These are phyloP conservation scores for Corella eumyota DNA, from an alignment of 23 tunicate genomes.

Conservation along the genomic window DNA sequence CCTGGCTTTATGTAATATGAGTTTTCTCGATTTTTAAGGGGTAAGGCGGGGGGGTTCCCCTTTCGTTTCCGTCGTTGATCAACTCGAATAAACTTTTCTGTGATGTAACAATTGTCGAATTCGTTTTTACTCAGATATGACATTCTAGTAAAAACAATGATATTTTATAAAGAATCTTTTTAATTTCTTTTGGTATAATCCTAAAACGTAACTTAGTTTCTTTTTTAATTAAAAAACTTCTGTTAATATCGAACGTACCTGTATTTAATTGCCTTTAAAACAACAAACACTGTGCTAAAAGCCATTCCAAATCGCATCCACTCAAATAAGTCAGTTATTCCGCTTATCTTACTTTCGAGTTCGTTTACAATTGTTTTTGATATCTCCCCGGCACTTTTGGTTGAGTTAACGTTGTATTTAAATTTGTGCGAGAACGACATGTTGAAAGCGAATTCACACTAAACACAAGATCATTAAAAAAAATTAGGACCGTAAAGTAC, in stretches of 20 bases:
- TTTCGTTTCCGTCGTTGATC: slow-evolving; percentile 26
- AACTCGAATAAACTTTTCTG: slow-evolving; percentile 37
- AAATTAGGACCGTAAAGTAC: neutral
- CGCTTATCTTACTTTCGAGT: slow-evolving; percentile 28
- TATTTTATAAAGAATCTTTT: no score
- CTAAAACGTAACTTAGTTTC: no score
- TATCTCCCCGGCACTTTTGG: slow-evolving; percentile 32
- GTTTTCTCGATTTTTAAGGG: slow-evolving; percentile 52
- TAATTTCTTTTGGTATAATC: no score
- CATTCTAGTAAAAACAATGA: no score
- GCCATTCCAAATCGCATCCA: slow-evolving; percentile 46
- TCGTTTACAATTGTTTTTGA: slow-evolving; percentile 42
- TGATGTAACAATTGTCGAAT: slow-evolving; percentile 75
- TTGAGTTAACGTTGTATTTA: slow-evolving; percentile 25
- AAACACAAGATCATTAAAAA: slow-evolving; percentile 1
- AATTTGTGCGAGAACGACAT: slow-evolving; percentile 55
- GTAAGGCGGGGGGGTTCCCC: slow-evolving; percentile 32
- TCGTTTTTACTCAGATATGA: slow-evolving; percentile 34
- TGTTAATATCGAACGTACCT: no score
- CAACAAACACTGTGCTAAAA: slow-evolving; percentile 43
- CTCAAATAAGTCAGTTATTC: slow-evolving; percentile 26
- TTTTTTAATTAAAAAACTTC: no score
- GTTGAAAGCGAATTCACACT: slow-evolving; percentile 43
- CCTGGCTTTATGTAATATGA: slow-evolving; percentile 41
- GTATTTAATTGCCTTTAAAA: slow-evolving; percentile 52